phyloP scores from a whole-genome alignment of 2,888 invertebrate genomes.

The Agonopterix subpropinquella region DNA sequence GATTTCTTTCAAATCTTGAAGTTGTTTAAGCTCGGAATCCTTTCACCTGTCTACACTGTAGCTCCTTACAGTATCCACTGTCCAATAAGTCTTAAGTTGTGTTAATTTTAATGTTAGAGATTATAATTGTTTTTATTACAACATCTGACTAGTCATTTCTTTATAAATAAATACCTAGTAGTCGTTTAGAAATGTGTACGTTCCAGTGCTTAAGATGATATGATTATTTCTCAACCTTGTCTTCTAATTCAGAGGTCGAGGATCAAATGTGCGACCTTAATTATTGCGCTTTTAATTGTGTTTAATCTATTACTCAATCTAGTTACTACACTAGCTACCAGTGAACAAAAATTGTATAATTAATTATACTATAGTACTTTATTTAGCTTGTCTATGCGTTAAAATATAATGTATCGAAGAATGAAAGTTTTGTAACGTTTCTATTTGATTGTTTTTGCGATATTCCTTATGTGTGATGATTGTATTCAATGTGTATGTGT shows the following conservation, averaged over 20 bases:
- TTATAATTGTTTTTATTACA: slow-evolving; percentile 21
- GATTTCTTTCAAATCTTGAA: no score
- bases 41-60: no score
- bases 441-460: not conserved
- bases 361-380: not conserved
- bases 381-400: no score
- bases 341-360: no score
- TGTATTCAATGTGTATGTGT: slow-evolving; percentile 11
- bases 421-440: not conserved
- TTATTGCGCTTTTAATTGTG: not conserved
- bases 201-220: not conserved
- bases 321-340: not conserved
- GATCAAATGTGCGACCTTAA: slow-evolving; percentile 11
- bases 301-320: slow-evolving; percentile 1
- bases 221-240: not conserved
- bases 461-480: slow-evolving; percentile 13
- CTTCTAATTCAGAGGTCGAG: slow-evolving; percentile 16
- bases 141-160: slow-evolving; percentile 36
- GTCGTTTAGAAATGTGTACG: not conserved
- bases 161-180: slow-evolving; percentile 9
- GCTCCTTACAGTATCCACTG: slow-evolving; percentile 3
- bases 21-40: no score
- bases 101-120: slow-evolving; percentile 8
- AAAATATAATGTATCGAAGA: no score
- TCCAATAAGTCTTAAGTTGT: slow-evolving; percentile 19